phyloP scores from a whole-genome alignment of 1,140 invertebrate genomes.

The Hydropsyche tenuis region DNA sequence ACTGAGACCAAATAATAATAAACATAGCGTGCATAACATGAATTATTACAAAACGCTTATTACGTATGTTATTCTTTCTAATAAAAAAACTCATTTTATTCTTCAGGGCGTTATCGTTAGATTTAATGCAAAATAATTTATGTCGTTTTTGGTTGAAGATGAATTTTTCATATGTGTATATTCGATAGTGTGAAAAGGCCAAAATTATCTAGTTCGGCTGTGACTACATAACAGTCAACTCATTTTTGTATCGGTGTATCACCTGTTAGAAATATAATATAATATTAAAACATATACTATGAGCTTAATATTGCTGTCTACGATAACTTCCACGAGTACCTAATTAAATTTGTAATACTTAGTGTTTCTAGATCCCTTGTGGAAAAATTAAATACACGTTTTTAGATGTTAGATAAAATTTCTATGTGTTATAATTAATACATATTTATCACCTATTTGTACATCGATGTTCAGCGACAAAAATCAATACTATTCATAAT shows the following conservation, averaged over 20 bases:
- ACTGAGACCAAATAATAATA: not conserved
- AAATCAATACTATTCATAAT: not conserved
- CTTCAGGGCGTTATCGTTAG: not conserved
- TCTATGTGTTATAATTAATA: conserved; percentile 32
- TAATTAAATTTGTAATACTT: conserved; percentile 48
- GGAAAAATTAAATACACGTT: conserved; percentile 37
- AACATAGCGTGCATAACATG: no score
- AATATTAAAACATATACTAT: conserved; percentile 43
- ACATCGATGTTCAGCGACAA: not conserved
- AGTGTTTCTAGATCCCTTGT: conserved; percentile 32
- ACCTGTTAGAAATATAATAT: conserved; percentile 34
- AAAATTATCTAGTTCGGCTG: conserved; percentile 35
- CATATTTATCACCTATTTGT: not conserved
- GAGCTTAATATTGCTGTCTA: conserved; percentile 51
- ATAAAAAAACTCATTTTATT: no score
- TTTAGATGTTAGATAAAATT: conserved; percentile 46
- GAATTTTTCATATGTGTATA: not conserved
- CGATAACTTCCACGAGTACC: conserved; percentile 50
- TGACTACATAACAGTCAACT: conserved; percentile 24
- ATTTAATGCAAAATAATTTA: not conserved
- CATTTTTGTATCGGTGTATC: conserved; percentile 35
- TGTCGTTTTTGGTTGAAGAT: not conserved
- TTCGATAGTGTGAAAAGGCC: conserved; percentile 9
- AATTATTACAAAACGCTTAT: no score
- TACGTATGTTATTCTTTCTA: no score